Evolutionary conservation across 2,797 vertebrate species (phyloP).

Genomic region (Melanotaenia nigrans): DNA sequence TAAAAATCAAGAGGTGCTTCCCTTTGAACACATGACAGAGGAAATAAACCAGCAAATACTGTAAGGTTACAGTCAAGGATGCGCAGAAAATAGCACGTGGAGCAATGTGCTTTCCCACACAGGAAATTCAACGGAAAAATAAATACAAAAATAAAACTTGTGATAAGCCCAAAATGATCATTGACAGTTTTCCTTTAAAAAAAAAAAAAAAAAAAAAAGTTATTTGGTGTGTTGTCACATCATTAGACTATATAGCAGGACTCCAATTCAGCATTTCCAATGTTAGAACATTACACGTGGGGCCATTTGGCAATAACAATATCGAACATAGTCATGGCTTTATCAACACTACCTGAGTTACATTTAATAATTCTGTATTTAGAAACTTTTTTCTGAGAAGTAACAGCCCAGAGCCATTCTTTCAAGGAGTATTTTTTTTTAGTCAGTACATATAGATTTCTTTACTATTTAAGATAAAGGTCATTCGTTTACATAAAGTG

Average conservation of each 20-base stretch:
- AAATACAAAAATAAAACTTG: constrained; percentile 1
- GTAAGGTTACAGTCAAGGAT: constrained; percentile 37
- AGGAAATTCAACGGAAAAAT: not conserved
- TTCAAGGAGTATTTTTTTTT: constrained; percentile 75
- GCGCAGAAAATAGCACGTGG: constrained; percentile 41
- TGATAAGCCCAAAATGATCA: constrained; percentile 33
- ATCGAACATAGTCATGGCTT: constrained; percentile 82
- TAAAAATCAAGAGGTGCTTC: constrained; percentile 44
- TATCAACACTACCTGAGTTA: constrained; percentile 84
- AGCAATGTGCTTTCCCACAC: constrained; percentile 55
- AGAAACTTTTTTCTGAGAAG: constrained; percentile 69
- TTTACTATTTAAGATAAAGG: constrained; percentile 79
- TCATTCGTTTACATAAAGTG: constrained; percentile 85
- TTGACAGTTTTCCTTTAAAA: constrained; percentile 49
- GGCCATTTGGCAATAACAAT: constrained; percentile 64
- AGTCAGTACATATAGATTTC: constrained; percentile 77
- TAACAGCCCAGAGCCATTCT: constrained; percentile 83
- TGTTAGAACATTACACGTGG: constrained; percentile 54
- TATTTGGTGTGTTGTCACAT: constrained; percentile 66
- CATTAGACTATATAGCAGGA: constrained; percentile 38
- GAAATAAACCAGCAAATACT: constrained; percentile 42
- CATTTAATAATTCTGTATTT: constrained; percentile 78
- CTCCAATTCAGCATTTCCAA: constrained; percentile 65
- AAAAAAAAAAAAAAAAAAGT: constrained; percentile 19
- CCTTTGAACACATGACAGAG: constrained; percentile 34